These are phyloP conservation scores for Pheosia gnoma DNA, from an alignment of 2,888 invertebrate genomes.

Conservation along the genomic window DNA sequence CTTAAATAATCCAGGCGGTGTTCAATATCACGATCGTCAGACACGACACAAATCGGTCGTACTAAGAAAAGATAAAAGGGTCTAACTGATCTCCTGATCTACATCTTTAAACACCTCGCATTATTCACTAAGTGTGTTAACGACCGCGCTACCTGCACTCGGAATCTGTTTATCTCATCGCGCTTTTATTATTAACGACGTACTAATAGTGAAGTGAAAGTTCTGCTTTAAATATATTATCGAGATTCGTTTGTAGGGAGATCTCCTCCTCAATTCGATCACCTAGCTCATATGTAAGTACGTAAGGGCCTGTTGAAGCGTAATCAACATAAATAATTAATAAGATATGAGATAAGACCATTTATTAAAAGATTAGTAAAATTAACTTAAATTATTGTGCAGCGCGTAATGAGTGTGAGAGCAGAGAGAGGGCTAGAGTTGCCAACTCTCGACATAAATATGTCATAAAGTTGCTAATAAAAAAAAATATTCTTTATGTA, in stretches of 20 bases:
- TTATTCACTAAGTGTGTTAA: constrained; percentile 22
- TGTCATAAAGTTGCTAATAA: too few relatives aligned
- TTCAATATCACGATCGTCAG: not conserved
- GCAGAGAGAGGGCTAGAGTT: too few relatives aligned
- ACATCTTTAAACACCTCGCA: not conserved
- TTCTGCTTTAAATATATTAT: constrained; percentile 10
- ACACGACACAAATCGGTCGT: not conserved
- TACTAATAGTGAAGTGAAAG: constrained; percentile 22
- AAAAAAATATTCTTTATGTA: too few relatives aligned
- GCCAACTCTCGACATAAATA: too few relatives aligned
- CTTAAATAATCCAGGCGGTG: not conserved
- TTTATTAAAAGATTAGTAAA: too few relatives aligned
- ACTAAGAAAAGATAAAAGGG: not conserved
- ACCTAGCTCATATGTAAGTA: too few relatives aligned
- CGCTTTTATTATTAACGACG: constrained; percentile 36
- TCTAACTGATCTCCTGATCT: not conserved
- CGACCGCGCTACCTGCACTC: constrained; percentile 29
- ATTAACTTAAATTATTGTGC: too few relatives aligned
- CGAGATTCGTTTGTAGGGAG: not conserved
- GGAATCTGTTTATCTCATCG: constrained; percentile 29
- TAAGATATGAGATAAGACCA: too few relatives aligned
- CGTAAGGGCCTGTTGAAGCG: too few relatives aligned
- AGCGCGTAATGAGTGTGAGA: too few relatives aligned
- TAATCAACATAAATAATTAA: too few relatives aligned
- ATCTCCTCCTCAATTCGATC: not conserved